Evolutionary conservation across 2,797 vertebrate species (phyloP).

Genomic region (Coccyzus lansbergi): DNA sequence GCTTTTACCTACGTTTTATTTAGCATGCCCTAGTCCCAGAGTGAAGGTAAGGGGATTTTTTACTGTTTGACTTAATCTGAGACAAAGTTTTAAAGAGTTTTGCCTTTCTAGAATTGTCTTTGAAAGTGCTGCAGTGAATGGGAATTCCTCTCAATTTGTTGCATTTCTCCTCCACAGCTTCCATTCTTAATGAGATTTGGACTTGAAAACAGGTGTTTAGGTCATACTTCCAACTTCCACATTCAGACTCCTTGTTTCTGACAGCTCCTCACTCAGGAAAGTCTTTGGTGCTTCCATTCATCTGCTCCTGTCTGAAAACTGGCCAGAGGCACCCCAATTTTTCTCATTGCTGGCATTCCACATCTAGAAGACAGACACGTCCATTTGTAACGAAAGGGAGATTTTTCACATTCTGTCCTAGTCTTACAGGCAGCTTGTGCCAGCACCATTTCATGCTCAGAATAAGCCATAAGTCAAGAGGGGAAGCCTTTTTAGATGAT

Average conservation of each 20-base stretch:
- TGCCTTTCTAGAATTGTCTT: neutral
- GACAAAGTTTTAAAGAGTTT: neutral
- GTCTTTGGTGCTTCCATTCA: conserved; percentile 29
- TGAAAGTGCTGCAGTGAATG: neutral
- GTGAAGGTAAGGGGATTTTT: neutral
- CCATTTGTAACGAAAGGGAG: neutral
- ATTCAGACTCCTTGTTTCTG: conserved; percentile 20
- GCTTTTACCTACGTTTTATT: neutral
- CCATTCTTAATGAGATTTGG: conserved; percentile 37
- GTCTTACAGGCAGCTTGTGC: neutral
- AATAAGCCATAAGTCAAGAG: conserved; percentile 56
- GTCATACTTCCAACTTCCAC: conserved; percentile 25
- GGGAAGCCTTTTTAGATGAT: conserved; percentile 47
- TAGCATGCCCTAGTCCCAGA: neutral
- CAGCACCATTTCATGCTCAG: conserved; percentile 44
- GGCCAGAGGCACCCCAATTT: conserved; percentile 8
- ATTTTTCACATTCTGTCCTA: conserved; percentile 41
- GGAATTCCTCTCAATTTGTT: conserved; percentile 6
- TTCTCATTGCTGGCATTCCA: conserved; percentile 41
- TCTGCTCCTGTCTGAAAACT: conserved; percentile 11
- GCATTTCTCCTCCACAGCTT: neutral
- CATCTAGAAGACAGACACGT: neutral
- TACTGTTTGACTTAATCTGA: neutral
- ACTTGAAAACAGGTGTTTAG: conserved; percentile 55
- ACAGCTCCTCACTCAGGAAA: conserved; percentile 19